Evolutionary conservation across 2,797 vertebrate species (phyloP).

Genomic region (Xenentodon cancila): DNA sequence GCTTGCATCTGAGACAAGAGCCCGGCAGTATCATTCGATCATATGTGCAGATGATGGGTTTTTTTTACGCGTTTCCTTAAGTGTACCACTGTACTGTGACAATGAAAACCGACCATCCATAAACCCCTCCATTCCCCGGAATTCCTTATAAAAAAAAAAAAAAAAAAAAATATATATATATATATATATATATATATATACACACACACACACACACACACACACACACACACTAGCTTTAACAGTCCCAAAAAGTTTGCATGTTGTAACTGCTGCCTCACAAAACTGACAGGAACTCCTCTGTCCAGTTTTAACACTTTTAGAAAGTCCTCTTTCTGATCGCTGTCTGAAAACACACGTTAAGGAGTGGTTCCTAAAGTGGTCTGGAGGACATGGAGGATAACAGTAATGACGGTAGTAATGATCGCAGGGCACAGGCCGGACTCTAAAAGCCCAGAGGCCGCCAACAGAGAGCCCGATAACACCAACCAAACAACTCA

Average conservation of each 20-base stretch:
- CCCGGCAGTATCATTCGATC: background rate
- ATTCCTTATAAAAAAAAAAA: conserved; percentile 4
- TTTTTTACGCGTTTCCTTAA: too few relatives aligned
- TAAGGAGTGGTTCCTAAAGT: conserved; percentile 13
- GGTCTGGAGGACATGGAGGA: conserved; percentile 37
- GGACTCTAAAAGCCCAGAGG: conserved; percentile 61
- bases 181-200: too few relatives aligned
- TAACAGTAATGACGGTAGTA: conserved; percentile 53
- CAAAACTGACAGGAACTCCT: conserved; percentile 13
- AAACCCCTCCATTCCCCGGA: background rate
- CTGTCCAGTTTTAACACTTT: conserved; percentile 4
- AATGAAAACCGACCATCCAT: background rate
- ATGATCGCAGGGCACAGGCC: conserved; percentile 50
- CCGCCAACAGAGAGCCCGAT: conserved; percentile 57
- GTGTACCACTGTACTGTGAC: too few relatives aligned
- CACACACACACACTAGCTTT: too few relatives aligned
- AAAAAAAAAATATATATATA: too few relatives aligned
- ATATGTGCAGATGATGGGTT: too few relatives aligned
- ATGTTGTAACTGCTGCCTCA: conserved; percentile 7
- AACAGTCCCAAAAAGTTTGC: conserved; percentile 10
- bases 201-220: too few relatives aligned
- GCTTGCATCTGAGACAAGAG: background rate
- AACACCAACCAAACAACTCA: conserved; percentile 76
- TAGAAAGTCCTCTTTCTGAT: conserved; percentile 27
- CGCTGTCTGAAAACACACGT: conserved; percentile 22